Percentiles rank a stretch among this genome's conserved stretches.
Conservation (phyloP, 2,888 invertebrate genomes). For the Pyrrhosoma nymphula region DNA sequence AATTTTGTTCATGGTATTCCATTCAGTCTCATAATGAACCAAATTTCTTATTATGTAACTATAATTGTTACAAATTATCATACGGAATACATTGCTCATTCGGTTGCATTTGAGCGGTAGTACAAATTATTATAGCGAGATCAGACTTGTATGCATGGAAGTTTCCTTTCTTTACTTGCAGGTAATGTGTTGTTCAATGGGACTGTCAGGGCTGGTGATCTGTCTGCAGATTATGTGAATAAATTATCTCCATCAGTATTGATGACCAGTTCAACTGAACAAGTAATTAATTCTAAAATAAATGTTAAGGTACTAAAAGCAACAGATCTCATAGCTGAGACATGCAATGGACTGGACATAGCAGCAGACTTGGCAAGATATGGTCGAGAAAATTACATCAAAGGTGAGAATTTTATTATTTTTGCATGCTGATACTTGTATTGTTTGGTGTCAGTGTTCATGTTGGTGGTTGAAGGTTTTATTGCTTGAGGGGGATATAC, state of each 20-base stretch:
- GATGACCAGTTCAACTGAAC: neutral
- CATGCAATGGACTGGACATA: slow-evolving; percentile 13
- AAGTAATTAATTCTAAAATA: neutral
- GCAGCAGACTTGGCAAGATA: neutral
- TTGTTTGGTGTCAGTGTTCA: neutral
- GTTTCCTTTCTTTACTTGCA: neutral
- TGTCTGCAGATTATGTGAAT: neutral
- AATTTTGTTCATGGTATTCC: too few relatives aligned
- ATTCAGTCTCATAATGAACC: too few relatives aligned
- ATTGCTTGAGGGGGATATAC: too few relatives aligned
- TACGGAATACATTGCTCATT: too few relatives aligned
- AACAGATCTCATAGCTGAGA: neutral
- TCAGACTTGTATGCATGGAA: neutral
- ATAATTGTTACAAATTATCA: too few relatives aligned
- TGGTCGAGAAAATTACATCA: neutral
- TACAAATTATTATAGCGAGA: too few relatives aligned
- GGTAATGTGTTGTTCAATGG: neutral
- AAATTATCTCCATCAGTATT: neutral
- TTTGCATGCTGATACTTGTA: neutral
- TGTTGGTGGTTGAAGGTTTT: neutral
- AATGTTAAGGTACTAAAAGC: slow-evolving; percentile 7
- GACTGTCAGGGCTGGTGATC: neutral
- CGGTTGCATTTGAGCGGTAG: too few relatives aligned
- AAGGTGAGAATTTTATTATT: neutral
- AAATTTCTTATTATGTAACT: too few relatives aligned